Evolutionary conservation across 2,113 vertebrate species (phyloP).

Genomic region (Phalacrocorax pelagicus): DNA sequence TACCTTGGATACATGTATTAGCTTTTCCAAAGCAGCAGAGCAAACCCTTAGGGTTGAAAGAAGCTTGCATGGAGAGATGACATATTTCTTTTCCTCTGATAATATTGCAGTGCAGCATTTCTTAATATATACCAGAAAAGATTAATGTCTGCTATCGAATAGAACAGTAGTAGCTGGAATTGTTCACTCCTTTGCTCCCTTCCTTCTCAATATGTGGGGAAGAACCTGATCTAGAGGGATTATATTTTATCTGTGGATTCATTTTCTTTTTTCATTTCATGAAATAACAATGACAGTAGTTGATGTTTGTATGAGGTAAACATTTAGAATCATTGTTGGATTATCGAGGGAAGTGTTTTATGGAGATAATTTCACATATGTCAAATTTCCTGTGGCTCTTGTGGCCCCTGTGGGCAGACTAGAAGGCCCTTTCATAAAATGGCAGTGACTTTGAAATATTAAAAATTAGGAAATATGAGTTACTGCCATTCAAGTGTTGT

Average conservation of each 20-base stretch:
- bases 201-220: not conserved
- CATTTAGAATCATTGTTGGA: not conserved
- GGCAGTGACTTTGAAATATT: not conserved
- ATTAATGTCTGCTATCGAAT: not conserved
- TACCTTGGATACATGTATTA: not conserved
- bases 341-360: not conserved
- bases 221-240: not conserved
- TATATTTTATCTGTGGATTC: not conserved
- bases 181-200: not conserved
- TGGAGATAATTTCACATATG: not conserved
- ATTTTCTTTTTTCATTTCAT: not conserved
- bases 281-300: not conserved
- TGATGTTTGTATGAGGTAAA: not conserved
- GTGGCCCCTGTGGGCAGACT: not conserved
- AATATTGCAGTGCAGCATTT: not conserved
- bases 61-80: not conserved
- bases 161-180: not conserved
- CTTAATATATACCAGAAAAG: not conserved
- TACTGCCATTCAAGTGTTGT: not conserved
- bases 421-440: not conserved
- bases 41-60: not conserved
- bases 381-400: not conserved
- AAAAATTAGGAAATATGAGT: not conserved
- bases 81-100: not conserved
- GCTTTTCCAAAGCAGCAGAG: not conserved